phyloP scores from a whole-genome alignment of 2,113 vertebrate species.

The Dinomys branickii region DNA sequence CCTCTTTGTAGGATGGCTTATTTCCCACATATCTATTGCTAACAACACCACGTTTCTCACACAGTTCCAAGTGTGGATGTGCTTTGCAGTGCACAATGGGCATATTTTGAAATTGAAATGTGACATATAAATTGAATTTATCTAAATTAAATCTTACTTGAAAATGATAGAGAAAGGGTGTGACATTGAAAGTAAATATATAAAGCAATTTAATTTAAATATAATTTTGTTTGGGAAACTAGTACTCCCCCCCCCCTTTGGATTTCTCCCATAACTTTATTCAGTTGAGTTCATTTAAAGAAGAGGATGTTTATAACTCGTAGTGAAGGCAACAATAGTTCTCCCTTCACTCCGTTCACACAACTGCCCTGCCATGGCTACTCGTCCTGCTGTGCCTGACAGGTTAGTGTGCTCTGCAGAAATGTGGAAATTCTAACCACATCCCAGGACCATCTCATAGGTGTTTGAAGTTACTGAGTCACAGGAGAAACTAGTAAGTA shows the following conservation, averaged over 20 bases:
- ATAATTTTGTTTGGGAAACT: not conserved
- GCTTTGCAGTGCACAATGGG: not conserved
- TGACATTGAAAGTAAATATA: conserved; percentile 9
- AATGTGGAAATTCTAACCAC: not conserved
- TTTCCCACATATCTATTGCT: not conserved
- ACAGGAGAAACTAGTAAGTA: not conserved
- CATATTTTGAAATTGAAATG: conserved; percentile 3
- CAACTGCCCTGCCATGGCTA: not conserved
- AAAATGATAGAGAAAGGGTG: not conserved
- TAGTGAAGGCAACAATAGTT: not conserved
- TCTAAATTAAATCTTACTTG: conserved; percentile 36
- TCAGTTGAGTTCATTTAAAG: not conserved
- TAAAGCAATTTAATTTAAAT: conserved; percentile 8
- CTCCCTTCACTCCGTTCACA: not conserved
- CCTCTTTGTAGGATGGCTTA: not conserved
- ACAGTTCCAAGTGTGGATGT: not conserved
- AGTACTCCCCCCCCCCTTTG: not conserved
- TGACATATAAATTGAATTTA: not conserved
- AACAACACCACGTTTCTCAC: not conserved
- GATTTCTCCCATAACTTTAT: not conserved
- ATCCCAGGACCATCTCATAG: not conserved
- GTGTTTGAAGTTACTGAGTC: not conserved
- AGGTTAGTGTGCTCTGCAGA: not conserved
- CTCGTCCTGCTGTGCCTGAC: not conserved
- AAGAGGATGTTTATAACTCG: not conserved